phyloP scores from a whole-genome alignment of 30 jellyfish, hydroid and myxozoan species.

The Cassiopea andromeda region DNA sequence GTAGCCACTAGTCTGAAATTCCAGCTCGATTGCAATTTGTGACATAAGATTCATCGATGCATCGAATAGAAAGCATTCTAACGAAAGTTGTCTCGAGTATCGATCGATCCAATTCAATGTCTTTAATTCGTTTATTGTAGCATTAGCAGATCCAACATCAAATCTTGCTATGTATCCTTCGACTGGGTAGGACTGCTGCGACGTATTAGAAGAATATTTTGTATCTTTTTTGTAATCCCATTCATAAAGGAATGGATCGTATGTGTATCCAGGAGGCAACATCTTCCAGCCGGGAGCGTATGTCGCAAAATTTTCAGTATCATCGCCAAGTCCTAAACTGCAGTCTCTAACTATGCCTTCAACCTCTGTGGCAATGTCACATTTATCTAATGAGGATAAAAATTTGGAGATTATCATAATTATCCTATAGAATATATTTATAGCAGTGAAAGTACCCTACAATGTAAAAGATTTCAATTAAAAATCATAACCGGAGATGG shows the following conservation, averaged over 20 bases:
- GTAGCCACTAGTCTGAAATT: constrained; percentile 25
- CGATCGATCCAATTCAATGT: constrained; percentile 43
- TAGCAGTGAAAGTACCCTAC: neutral
- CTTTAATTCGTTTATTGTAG: neutral
- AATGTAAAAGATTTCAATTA: no score
- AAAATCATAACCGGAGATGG: no score
- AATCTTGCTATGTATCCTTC: constrained; percentile 40
- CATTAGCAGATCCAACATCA: neutral
- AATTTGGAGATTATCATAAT: neutral
- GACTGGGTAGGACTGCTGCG: neutral
- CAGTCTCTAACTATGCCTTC: neutral
- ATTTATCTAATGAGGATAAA: neutral
- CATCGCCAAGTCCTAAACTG: neutral
- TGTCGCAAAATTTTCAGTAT: neutral
- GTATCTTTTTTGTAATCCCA: neutral
- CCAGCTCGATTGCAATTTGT: constrained; percentile 22
- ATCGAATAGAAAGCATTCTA: constrained; percentile 42
- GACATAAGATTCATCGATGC: constrained; percentile 35
- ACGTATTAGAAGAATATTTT: neutral
- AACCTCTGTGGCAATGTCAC: neutral
- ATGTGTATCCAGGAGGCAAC: neutral
- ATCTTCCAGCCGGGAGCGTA: constrained; percentile 13
- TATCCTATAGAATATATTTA: neutral
- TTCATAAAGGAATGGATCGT: neutral
- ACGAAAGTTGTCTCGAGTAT: constrained; percentile 34